Evolutionary conservation across 2,888 invertebrate species (phyloP).

Genomic region (Drosophila mayaguana): DNA sequence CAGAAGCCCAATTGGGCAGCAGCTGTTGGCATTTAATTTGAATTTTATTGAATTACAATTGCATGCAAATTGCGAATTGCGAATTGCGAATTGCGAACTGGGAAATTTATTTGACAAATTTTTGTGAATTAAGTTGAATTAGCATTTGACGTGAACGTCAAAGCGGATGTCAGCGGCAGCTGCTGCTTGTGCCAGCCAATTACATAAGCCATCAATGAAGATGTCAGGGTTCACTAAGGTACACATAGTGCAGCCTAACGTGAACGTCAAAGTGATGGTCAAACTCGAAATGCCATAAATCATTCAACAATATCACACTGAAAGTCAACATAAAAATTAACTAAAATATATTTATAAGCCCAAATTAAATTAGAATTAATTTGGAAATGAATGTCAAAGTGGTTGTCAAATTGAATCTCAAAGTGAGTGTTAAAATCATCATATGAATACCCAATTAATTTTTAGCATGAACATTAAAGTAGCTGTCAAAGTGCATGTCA

Average conservation of each 20-base stretch:
- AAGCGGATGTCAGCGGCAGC: slow-evolving; percentile 40
- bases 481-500: not conserved
- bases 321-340: not conserved
- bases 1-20: slow-evolving; percentile 17
- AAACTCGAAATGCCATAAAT: not conserved
- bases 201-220: slow-evolving; percentile 8
- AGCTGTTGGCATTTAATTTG: slow-evolving; percentile 65
- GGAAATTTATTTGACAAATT: slow-evolving; percentile 82
- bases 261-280: not conserved
- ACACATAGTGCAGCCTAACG: not conserved
- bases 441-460: no score
- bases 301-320: not conserved
- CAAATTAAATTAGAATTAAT: accelerated
- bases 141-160: slow-evolving; percentile 15
- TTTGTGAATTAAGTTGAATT: slow-evolving; percentile 19
- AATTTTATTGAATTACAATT: slow-evolving; percentile 78
- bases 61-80: slow-evolving; percentile 59
- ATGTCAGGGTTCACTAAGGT: not conserved
- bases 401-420: slow-evolving; percentile 1
- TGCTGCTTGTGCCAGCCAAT: slow-evolving; percentile 61
- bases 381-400: not conserved
- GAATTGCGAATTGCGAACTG: slow-evolving; percentile 54
- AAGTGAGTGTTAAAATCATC: accelerated
- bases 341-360: no score
- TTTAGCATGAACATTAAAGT: no score